These are phyloP conservation scores for Caenorhabditis inopinata DNA, from an alignment of 1,140 invertebrate genomes.

Conservation along the genomic window DNA sequence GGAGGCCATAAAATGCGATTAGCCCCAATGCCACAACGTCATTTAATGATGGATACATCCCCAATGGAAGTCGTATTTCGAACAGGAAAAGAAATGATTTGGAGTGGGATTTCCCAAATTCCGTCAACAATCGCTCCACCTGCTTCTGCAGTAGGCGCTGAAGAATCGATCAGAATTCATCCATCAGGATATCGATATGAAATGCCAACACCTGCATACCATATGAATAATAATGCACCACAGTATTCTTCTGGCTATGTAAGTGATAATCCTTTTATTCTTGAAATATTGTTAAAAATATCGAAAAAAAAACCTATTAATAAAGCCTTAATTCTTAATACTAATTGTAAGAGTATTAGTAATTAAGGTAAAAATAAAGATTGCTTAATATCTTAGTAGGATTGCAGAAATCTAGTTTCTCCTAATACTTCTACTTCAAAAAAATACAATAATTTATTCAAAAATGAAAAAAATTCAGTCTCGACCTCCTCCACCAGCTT, in stretches of 20 bases:
- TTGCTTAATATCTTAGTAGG: too few species aligned
- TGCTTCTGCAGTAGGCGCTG: neutral
- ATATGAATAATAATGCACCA: slow-evolving; percentile 22
- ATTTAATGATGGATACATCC: slow-evolving; percentile 19
- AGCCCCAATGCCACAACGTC: slow-evolving; percentile 11
- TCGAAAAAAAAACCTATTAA: neutral
- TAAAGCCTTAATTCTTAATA: too few species aligned
- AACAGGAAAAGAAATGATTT: slow-evolving; percentile 18
- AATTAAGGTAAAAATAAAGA: too few species aligned
- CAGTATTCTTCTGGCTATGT: slow-evolving; percentile 7
- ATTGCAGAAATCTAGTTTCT: too few species aligned
- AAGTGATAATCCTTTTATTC: neutral
- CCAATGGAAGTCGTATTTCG: neutral
- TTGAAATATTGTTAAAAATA: neutral
- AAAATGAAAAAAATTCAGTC: neutral
- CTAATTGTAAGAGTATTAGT: too few species aligned
- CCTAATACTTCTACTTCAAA: too few species aligned
- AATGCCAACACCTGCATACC: neutral
- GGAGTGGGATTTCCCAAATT: slow-evolving; percentile 15
- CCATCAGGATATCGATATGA: slow-evolving; percentile 14
- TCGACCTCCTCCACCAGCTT: slow-evolving; percentile 5
- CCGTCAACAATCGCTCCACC: neutral
- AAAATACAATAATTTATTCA: too few species aligned
- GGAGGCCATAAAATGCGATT: neutral
- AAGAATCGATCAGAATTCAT: slow-evolving; percentile 8